Evolutionary conservation across 1,140 invertebrate genomes (phyloP).

Genomic region (Coelopa frigida): DNA sequence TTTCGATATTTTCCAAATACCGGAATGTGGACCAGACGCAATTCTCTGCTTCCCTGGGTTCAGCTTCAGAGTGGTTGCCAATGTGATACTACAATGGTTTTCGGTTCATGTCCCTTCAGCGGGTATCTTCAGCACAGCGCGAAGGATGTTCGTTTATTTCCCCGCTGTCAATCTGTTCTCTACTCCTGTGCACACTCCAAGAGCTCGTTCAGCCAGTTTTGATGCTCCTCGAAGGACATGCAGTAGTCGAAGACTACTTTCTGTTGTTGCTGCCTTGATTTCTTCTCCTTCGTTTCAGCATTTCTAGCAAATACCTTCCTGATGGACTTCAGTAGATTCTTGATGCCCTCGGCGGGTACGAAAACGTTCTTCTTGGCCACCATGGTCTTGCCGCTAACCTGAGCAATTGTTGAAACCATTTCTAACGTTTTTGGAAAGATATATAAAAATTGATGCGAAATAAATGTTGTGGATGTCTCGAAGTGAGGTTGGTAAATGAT

Average conservation of each 20-base stretch:
- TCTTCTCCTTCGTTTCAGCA: neutral
- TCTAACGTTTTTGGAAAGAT: neutral
- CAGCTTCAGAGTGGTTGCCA: too few species aligned
- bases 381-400: neutral
- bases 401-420: neutral
- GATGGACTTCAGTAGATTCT: constrained; percentile 24
- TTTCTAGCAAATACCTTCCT: constrained; percentile 20
- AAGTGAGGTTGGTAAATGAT: neutral
- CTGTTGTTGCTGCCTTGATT: neutral
- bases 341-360: constrained; percentile 25
- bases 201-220: constrained; percentile 35
- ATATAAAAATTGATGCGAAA: neutral
- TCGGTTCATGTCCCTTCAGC: too few species aligned
- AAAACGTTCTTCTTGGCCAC: constrained; percentile 22
- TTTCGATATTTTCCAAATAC: too few species aligned
- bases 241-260: constrained; percentile 8
- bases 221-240: constrained; percentile 27
- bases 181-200: constrained; percentile 19
- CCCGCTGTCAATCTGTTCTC: too few species aligned
- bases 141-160: too few species aligned
- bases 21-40: too few species aligned
- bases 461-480: neutral
- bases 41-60: too few species aligned
- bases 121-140: neutral
- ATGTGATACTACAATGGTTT: too few species aligned